Percentiles rank a stretch among this genome's conserved stretches.
Conservation (phyloP, 1,140 invertebrate genomes). For the Copidosoma floridanum region DNA sequence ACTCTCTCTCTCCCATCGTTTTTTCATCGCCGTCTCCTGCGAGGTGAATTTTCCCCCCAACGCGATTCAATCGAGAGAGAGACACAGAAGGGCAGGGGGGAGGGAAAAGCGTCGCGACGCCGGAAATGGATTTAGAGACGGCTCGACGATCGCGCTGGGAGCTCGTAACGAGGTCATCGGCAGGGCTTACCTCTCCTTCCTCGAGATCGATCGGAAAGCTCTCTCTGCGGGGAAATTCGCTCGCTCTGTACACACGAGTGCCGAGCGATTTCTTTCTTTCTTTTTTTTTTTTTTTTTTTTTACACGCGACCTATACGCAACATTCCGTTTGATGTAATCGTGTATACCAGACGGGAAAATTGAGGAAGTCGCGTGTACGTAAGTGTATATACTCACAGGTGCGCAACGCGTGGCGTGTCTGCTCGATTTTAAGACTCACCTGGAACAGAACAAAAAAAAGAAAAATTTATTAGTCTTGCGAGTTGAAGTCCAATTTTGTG, state of each 20-base stretch:
- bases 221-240: constrained; percentile 6
- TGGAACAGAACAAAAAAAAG: too few species aligned
- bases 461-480: too few species aligned
- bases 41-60: not conserved
- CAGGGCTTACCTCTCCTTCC: not conserved
- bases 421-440: too few species aligned
- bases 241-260: not conserved
- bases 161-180: constrained; percentile 26
- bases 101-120: too few species aligned
- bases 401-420: too few species aligned
- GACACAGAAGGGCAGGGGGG: too few species aligned
- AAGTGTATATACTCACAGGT: too few species aligned
- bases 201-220: constrained; percentile 21
- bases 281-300: not conserved
- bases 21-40: not conserved
- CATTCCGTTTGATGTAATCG: too few species aligned
- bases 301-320: too few species aligned
- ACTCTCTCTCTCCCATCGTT: not conserved
- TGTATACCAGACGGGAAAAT: too few species aligned
- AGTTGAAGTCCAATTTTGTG: too few species aligned
- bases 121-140: constrained; percentile 20
- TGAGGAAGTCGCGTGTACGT: too few species aligned
- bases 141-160: constrained; percentile 1
- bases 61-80: not conserved
- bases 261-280: not conserved